phyloP scores from a whole-genome alignment of 2,888 invertebrate genomes.

The Sialis fuliginosa region DNA sequence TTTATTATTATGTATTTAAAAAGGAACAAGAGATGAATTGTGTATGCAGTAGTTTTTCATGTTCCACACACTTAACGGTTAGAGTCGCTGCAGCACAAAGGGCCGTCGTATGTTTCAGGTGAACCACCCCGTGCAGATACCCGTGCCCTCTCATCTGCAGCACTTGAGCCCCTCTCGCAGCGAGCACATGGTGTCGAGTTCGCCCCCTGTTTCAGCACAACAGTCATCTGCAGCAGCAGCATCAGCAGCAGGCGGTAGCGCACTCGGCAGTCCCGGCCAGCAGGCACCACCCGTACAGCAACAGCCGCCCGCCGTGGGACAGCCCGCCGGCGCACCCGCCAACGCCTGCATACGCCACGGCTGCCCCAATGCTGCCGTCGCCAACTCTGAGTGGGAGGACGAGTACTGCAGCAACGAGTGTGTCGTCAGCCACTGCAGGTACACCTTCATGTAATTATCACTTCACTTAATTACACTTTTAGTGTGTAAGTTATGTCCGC shows the following conservation, averaged over 20 bases:
- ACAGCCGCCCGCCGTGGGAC: conserved; percentile 25
- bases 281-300: conserved; percentile 16
- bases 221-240: conserved; percentile 25
- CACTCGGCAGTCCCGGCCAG: conserved; percentile 21
- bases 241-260: conserved; percentile 31
- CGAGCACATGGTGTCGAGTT: conserved; percentile 28
- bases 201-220: conserved; percentile 26
- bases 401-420: conserved; percentile 96
- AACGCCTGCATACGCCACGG: conserved; percentile 71
- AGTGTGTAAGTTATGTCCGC: no score
- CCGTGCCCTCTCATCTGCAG: conserved; percentile 23
- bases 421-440: conserved; percentile 90
- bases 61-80: no score
- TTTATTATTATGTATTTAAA: no score
- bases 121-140: conserved; percentile 22
- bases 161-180: conserved; percentile 25
- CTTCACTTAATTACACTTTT: no score
- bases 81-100: conserved; percentile 4
- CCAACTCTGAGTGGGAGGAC: conserved; percentile 89
- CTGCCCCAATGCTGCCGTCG: conserved; percentile 77
- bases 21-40: no score
- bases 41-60: no score
- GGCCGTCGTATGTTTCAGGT: conserved; percentile 13
- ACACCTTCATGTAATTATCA: conserved; percentile 13
- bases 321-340: conserved; percentile 14